Evolutionary conservation across 2,888 invertebrate genomes (phyloP).

Genomic region (Agriopis marginaria): DNA sequence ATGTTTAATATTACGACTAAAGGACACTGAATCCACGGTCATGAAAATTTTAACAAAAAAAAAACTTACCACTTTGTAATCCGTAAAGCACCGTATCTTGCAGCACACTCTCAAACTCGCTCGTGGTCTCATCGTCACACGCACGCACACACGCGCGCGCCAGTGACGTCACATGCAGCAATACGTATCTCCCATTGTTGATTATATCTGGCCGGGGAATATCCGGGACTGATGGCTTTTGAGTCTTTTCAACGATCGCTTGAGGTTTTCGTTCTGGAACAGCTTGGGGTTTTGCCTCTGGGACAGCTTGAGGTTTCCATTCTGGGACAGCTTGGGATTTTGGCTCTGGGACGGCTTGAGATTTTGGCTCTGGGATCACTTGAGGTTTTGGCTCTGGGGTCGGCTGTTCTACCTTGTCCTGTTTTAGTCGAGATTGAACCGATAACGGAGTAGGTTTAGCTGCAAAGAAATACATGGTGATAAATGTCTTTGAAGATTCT

Average conservation of each 20-base stretch:
- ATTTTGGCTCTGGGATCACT: background rate
- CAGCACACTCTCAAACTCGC: slow-evolving; percentile 55
- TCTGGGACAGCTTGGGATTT: background rate
- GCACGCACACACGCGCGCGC: slow-evolving; percentile 54
- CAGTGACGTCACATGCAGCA: slow-evolving; percentile 57
- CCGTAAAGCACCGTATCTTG: slow-evolving; percentile 59
- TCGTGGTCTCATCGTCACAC: slow-evolving; percentile 47
- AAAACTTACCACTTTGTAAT: slow-evolving; percentile 11
- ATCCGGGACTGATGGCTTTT: slow-evolving; percentile 45
- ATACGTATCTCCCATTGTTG: slow-evolving; percentile 51
- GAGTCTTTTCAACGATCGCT: background rate
- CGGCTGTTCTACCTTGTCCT: background rate
- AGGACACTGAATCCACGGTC: no score
- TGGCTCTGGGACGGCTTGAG: background rate
- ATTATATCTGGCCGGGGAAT: slow-evolving; percentile 59
- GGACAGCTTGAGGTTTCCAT: background rate
- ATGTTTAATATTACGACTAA: no score
- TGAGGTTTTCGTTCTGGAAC: background rate
- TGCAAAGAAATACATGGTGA: background rate
- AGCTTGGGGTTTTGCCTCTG: background rate
- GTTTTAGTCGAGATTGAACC: slow-evolving; percentile 29
- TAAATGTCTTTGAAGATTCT: no score
- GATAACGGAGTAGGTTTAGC: background rate
- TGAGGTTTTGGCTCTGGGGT: background rate
- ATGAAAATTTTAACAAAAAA: no score